Base-by-base conservation (phyloP, 2,797 vertebrate species). In the Petrocephalus schoutedeni region DNA sequence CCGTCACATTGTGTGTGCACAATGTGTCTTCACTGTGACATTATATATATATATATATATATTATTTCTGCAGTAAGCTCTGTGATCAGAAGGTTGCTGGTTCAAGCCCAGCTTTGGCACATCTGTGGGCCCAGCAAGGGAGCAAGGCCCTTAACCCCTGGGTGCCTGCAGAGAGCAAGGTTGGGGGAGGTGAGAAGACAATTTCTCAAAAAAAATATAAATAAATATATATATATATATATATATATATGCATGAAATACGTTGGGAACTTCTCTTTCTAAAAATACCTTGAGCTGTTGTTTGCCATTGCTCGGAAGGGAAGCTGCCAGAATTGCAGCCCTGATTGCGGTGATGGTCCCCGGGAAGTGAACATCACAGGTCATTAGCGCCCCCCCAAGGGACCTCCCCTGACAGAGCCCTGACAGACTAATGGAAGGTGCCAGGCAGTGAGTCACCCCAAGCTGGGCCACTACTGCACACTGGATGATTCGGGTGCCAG, bases 391-490 rank as follows among this genome's bases (percentile, higher is more conserved):
- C 90, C 88, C 91, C 87, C 84, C 54, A 82, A 90, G 89, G 53
- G 41, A 89, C 87, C 67, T 21, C 86, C 14, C 49, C 59, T 51
- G 87, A 86, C 53, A 80, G 41, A 14, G 88, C 41, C 77, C 89
- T 93, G 93, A 93, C 93, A 92, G 86, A 77, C 61, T 92, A 93
- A 94, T 91, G 90, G 92, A 77, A 54, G 0, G 84, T 89, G 91
- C 91, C 91, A 92, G 88, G 80, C 32, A 16, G 80, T 92, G 92
- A 92, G 41, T 92, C 91, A 91, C 84, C 89, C 88, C 90, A 89
- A 90, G 90, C 89, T 88, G 83, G 49, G 64, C 32, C 28, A 9
- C 57, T 82, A 86, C 32, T 89, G 86, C 89, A 87, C 91, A 89
- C 90, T 82, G 90, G 89, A 90, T 23, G 77, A 59, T 61, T 14